Evolutionary conservation across 1,140 invertebrate genomes (phyloP).

Genomic region (Apis florea): DNA sequence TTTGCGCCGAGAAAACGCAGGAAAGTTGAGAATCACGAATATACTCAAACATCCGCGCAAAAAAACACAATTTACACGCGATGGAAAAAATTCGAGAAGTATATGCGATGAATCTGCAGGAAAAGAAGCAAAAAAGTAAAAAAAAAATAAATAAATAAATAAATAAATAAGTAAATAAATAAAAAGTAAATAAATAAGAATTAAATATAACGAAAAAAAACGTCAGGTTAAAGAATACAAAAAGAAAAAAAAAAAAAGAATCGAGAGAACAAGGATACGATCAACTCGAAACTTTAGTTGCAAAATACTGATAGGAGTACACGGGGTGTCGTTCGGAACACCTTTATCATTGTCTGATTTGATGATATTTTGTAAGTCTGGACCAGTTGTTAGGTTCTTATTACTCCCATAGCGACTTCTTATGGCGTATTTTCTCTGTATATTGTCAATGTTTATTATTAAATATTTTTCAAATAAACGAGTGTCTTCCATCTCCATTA

Average conservation of each 20-base stretch:
- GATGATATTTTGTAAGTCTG: conserved; percentile 79
- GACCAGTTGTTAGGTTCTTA: conserved; percentile 79
- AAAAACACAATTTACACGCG: neutral
- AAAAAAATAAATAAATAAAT: neutral
- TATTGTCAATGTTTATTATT: conserved; percentile 81
- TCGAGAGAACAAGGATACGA: conserved; percentile 55
- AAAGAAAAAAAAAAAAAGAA: conserved; percentile 26
- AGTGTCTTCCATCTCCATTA: neutral
- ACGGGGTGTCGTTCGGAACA: conserved; percentile 68
- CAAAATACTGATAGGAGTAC: conserved; percentile 66
- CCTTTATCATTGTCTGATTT: conserved; percentile 78
- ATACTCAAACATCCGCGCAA: neutral
- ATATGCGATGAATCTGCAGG: neutral
- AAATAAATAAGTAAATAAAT: neutral
- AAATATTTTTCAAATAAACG: conserved; percentile 80
- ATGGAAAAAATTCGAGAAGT: conserved; percentile 7
- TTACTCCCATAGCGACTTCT: conserved; percentile 79
- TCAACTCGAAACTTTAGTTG: conserved; percentile 70
- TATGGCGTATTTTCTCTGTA: conserved; percentile 80
- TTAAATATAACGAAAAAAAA: conserved; percentile 5
- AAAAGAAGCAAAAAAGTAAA: conserved; percentile 3
- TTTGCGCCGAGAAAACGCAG: neutral
- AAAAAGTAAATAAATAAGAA: neutral
- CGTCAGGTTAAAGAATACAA: conserved; percentile 17
- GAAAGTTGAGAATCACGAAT: neutral